phyloP scores from a whole-genome alignment of 1,140 invertebrate genomes.

The Hycleus phaleratus region DNA sequence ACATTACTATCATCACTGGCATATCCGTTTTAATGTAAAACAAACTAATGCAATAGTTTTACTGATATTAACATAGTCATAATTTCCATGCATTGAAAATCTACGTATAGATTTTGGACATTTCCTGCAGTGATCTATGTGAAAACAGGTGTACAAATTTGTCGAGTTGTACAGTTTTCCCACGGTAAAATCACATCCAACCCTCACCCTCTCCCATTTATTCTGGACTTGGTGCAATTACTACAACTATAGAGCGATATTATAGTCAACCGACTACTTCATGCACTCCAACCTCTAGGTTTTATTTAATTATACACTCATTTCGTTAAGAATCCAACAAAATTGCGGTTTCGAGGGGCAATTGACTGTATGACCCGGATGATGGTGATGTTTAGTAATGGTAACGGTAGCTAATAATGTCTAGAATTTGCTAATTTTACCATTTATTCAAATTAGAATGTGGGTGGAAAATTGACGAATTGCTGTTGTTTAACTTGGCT shows the following conservation, averaged over 20 bases:
- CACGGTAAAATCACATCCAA: slow-evolving; percentile 22
- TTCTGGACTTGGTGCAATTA: not conserved
- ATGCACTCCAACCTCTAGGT: slow-evolving; percentile 9
- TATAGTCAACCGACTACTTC: slow-evolving; percentile 1
- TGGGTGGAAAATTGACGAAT: too few relatives aligned
- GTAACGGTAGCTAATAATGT: too few relatives aligned
- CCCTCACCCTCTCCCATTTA: slow-evolving; percentile 4
- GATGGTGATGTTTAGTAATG: too few relatives aligned
- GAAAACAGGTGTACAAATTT: slow-evolving; percentile 17
- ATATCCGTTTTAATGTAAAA: slow-evolving; percentile 4
- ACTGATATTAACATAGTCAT: slow-evolving; percentile 13
- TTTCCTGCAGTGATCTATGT: slow-evolving; percentile 14
- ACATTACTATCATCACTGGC: not conserved
- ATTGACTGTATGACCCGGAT: not conserved
- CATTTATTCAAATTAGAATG: too few relatives aligned
- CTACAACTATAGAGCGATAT: not conserved
- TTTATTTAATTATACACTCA: slow-evolving; percentile 12
- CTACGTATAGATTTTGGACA: slow-evolving; percentile 1
- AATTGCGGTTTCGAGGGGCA: slow-evolving; percentile 4
- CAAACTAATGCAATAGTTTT: slow-evolving; percentile 17
- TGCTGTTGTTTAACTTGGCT: too few relatives aligned
- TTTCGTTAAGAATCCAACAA: slow-evolving; percentile 11
- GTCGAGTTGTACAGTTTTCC: slow-evolving; percentile 10
- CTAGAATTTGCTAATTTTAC: too few relatives aligned
- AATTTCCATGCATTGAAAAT: slow-evolving; percentile 2